These are phyloP conservation scores for Panonychus citri DNA, from an alignment of 1,140 invertebrate species.

Conservation along the genomic window DNA sequence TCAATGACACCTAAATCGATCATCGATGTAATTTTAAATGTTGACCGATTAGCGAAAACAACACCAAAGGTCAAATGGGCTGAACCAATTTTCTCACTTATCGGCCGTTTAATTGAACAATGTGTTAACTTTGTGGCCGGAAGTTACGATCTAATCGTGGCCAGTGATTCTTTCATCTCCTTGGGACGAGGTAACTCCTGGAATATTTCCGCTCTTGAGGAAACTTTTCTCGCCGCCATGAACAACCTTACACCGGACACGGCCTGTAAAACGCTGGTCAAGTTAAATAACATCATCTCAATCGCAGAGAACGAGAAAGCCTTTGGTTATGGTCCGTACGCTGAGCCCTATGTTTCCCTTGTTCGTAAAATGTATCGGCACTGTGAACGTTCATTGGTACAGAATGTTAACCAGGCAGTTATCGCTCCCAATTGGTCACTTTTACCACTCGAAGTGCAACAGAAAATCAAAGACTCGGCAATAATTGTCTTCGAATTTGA, in stretches of 20 bases:
- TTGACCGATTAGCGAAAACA: constrained; percentile 39
- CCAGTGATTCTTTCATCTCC: constrained; percentile 33
- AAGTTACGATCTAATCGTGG: constrained; percentile 37
- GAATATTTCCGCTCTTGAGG: constrained; percentile 28
- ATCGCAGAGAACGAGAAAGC: not conserved
- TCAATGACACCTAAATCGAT: constrained; percentile 32
- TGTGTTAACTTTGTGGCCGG: constrained; percentile 37
- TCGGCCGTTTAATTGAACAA: constrained; percentile 38
- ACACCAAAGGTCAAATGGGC: constrained; percentile 45
- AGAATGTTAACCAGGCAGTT: constrained; percentile 17
- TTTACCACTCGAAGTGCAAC: constrained; percentile 14
- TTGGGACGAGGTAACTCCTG: constrained; percentile 25
- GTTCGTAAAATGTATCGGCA: constrained; percentile 17
- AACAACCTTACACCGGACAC: constrained; percentile 38
- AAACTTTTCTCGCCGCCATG: constrained; percentile 36
- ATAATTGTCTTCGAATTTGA: constrained; percentile 18
- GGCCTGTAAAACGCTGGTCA: constrained; percentile 39
- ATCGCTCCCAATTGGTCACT: constrained; percentile 16
- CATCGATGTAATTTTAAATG: constrained; percentile 38
- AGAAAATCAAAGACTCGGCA: constrained; percentile 17
- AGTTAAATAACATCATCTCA: constrained; percentile 17
- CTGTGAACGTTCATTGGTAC: constrained; percentile 18
- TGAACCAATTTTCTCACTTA: constrained; percentile 37
- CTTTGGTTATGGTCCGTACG: not conserved
- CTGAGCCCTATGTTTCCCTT: constrained; percentile 16